These are phyloP conservation scores for Anastrepha obliqua DNA, from an alignment of 1,140 invertebrate genomes.

Conservation along the genomic window DNA sequence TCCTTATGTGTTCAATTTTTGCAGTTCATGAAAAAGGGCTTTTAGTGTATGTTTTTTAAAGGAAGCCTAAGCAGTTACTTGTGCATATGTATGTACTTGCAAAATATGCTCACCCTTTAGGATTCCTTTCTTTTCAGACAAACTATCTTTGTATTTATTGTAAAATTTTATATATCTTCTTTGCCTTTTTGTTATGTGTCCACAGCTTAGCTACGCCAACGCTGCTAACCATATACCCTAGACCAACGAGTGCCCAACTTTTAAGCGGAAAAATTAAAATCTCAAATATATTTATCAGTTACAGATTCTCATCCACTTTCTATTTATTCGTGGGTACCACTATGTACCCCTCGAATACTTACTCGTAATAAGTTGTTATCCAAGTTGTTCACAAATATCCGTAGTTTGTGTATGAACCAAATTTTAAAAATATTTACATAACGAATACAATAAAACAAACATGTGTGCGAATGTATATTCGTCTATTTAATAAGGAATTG, in stretches of 20 bases:
- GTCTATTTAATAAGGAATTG: slow-evolving; percentile 19
- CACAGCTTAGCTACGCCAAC: too few species aligned
- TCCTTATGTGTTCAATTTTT: too few species aligned
- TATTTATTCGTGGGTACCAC: background rate
- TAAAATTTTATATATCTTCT: too few species aligned
- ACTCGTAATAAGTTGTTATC: background rate
- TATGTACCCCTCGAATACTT: background rate
- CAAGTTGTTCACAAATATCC: background rate
- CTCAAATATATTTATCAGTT: slow-evolving; percentile 29
- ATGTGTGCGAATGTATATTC: background rate
- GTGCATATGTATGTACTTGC: too few species aligned
- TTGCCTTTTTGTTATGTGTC: too few species aligned
- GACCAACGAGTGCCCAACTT: background rate
- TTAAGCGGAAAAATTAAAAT: slow-evolving; percentile 16
- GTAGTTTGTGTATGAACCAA: background rate
- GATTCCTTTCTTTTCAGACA: too few species aligned
- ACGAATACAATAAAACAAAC: background rate
- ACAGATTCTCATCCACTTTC: slow-evolving; percentile 14
- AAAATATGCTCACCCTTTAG: too few species aligned
- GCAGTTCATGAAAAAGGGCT: too few species aligned
- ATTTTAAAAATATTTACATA: background rate
- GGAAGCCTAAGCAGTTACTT: too few species aligned
- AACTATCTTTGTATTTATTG: too few species aligned
- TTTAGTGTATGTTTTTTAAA: too few species aligned
- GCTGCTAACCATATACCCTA: background rate